These are phyloP conservation scores for Arctopsyche grandis DNA, from an alignment of 1,140 invertebrate species.

Conservation along the genomic window DNA sequence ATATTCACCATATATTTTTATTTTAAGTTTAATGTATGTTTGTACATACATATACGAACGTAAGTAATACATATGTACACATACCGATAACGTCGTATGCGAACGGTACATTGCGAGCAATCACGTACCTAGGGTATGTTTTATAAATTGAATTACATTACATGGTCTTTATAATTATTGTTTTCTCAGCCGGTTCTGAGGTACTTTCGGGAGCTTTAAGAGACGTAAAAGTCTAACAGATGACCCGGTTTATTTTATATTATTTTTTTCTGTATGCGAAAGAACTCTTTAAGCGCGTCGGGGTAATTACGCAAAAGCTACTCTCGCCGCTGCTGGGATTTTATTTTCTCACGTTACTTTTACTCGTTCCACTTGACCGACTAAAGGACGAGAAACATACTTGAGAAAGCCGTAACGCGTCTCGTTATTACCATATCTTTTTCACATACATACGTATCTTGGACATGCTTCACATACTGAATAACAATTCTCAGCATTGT, in stretches of 20 bases:
- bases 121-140: too few species aligned
- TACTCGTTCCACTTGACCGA: conserved; percentile 3
- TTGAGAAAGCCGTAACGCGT: background rate
- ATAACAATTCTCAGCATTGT: too few species aligned
- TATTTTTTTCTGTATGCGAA: background rate
- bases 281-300: background rate
- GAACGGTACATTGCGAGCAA: too few species aligned
- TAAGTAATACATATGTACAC: background rate
- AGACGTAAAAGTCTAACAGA: too few species aligned
- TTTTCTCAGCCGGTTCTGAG: too few species aligned
- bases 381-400: conserved; percentile 3
- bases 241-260: background rate
- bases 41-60: background rate
- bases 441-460: background rate
- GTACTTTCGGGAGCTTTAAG: too few species aligned
- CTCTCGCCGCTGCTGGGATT: background rate
- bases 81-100: background rate
- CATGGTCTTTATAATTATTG: too few species aligned
- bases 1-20: too few species aligned
- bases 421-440: conserved; percentile 3
- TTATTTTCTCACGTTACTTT: conserved; percentile 11
- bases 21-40: too few species aligned
- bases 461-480: too few species aligned
- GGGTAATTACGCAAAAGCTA: conserved; percentile 3
- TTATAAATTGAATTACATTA: too few species aligned